phyloP scores from a whole-genome alignment of 2,888 invertebrate species.

The Cyrtodaria siliqua region DNA sequence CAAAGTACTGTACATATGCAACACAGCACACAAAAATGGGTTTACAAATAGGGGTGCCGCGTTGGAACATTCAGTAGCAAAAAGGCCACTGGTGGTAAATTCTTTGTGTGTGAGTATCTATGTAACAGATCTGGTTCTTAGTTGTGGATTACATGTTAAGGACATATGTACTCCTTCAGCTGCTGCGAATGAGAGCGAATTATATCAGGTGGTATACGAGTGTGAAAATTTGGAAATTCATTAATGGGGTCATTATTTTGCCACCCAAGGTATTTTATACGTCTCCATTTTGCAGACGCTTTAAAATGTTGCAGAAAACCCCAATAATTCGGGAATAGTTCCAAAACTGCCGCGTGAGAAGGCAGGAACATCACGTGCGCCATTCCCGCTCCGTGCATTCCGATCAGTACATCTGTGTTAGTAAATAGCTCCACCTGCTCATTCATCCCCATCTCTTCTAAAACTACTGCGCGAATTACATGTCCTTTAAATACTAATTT shows the following conservation, averaged over 20 bases:
- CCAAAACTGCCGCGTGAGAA: slow-evolving; percentile 53
- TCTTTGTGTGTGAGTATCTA: too few relatives aligned
- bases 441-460: slow-evolving; percentile 51
- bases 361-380: slow-evolving; percentile 54
- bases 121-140: too few relatives aligned
- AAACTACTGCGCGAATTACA: slow-evolving; percentile 21
- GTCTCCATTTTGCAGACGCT: slow-evolving; percentile 55
- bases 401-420: slow-evolving; percentile 55
- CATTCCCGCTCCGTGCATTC: slow-evolving; percentile 66
- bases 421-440: slow-evolving; percentile 49
- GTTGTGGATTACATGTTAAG: too few relatives aligned
- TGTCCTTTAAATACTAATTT: slow-evolving; percentile 24
- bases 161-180: slow-evolving; percentile 30
- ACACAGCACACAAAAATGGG: too few relatives aligned
- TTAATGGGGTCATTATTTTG: slow-evolving; percentile 48
- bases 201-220: slow-evolving; percentile 39
- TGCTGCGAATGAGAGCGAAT: slow-evolving; percentile 22
- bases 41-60: too few relatives aligned
- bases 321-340: slow-evolving; percentile 60
- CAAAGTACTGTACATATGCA: too few relatives aligned
- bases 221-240: slow-evolving; percentile 47
- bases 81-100: too few relatives aligned
- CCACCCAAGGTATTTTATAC: slow-evolving; percentile 55
- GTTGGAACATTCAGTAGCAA: too few relatives aligned
- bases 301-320: slow-evolving; percentile 55